phyloP scores from a whole-genome alignment of 2,113 vertebrate genomes.

The Poeciliopsis turrubarensis region DNA sequence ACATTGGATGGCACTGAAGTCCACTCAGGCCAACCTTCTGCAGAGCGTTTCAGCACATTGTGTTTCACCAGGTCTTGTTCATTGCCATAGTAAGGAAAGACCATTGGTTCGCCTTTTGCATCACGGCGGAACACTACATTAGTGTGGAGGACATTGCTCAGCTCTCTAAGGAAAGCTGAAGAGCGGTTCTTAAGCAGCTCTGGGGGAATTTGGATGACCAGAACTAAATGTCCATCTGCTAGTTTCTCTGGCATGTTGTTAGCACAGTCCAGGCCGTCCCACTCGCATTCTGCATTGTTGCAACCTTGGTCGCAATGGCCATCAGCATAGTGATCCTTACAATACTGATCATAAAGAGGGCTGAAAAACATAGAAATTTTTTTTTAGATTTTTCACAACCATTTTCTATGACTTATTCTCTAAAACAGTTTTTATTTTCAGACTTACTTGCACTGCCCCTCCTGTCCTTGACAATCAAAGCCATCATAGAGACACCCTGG shows the following conservation, averaged over 20 bases:
- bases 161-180: conserved; percentile 90
- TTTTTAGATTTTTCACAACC: conserved; percentile 1
- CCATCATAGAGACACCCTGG: conserved; percentile 95
- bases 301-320: conserved; percentile 98
- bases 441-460: conserved; percentile 97
- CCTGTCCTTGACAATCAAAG: conserved; percentile 92
- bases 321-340: conserved; percentile 95
- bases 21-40: conserved; percentile 82
- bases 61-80: conserved; percentile 94
- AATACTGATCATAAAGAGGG: conserved; percentile 97
- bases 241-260: conserved; percentile 92
- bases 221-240: conserved; percentile 88
- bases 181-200: conserved; percentile 91
- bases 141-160: conserved; percentile 95
- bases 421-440: neutral
- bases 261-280: conserved; percentile 96
- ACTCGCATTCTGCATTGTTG: conserved; percentile 95
- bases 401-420: neutral
- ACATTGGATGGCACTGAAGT: conserved; percentile 66
- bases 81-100: conserved; percentile 92
- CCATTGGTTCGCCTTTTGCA: conserved; percentile 87
- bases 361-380: conserved; percentile 69
- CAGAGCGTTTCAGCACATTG: conserved; percentile 86
- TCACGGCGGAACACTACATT: conserved; percentile 94
- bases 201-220: conserved; percentile 91